Evolutionary conservation across 2,113 vertebrate species (phyloP).

Genomic region (Synodontis membranacea): DNA sequence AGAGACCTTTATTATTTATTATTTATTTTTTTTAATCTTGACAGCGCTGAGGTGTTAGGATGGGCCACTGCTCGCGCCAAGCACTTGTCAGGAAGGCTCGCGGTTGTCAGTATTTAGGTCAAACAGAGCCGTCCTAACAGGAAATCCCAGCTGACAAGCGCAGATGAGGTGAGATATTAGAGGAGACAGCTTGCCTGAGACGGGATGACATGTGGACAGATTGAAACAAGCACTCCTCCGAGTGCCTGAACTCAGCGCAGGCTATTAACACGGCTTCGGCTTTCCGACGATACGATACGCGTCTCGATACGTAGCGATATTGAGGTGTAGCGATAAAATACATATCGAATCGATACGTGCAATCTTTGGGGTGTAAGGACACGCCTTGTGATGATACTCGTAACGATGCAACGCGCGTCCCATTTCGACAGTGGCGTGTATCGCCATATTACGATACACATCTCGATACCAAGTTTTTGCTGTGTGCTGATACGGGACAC

Average conservation of each 20-base stretch:
- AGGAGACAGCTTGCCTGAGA: slow-evolving; percentile 58
- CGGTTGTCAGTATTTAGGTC: slow-evolving; percentile 57
- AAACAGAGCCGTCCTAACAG: slow-evolving; percentile 53
- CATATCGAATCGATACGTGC: no score
- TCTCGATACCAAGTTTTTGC: not conserved
- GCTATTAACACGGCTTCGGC: slow-evolving; percentile 39
- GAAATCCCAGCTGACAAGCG: slow-evolving; percentile 56
- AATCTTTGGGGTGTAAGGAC: not conserved
- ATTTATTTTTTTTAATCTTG: not conserved
- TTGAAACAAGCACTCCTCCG: slow-evolving; percentile 55
- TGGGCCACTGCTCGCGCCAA: not conserved
- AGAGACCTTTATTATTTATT: not conserved
- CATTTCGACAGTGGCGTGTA: no score
- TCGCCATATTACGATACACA: not conserved
- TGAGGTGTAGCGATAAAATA: not conserved
- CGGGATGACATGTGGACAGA: slow-evolving; percentile 54
- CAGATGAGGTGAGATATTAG: slow-evolving; percentile 54
- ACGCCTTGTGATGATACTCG: no score
- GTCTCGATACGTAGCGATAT: no score
- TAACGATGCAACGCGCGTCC: not conserved
- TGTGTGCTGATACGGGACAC: not conserved
- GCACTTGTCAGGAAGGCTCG: slow-evolving; percentile 36
- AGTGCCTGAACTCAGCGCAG: slow-evolving; percentile 40
- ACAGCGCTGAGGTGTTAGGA: slow-evolving; percentile 5
- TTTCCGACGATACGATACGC: not conserved